Evolutionary conservation across 2,888 invertebrate species (phyloP).

Genomic region (Agriopis marginaria): DNA sequence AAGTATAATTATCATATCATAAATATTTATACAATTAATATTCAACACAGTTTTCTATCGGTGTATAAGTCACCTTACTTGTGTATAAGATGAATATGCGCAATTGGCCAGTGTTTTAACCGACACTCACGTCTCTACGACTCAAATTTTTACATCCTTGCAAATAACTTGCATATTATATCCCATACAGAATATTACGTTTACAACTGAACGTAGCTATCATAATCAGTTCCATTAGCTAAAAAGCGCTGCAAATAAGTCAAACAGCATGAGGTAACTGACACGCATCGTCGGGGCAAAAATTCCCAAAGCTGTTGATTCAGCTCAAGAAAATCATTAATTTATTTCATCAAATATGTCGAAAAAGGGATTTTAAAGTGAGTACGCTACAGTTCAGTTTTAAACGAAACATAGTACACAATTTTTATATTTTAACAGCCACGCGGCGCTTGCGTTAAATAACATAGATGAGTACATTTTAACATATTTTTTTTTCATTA

Average conservation of each 20-base stretch:
- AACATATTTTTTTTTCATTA: background rate
- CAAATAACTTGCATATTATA: background rate
- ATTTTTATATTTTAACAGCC: background rate
- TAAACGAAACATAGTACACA: background rate
- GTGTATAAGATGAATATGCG: conserved; percentile 5
- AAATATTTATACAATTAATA: conserved; percentile 51
- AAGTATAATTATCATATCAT: conserved; percentile 28
- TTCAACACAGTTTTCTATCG: conserved; percentile 43
- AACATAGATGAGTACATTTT: background rate
- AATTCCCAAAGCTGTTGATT: no score
- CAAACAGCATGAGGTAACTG: no score
- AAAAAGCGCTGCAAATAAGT: no score
- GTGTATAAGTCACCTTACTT: conserved; percentile 37
- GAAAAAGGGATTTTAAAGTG: background rate
- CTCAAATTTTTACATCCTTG: background rate
- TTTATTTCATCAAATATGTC: no score
- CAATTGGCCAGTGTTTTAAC: conserved; percentile 3
- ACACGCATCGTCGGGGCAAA: no score
- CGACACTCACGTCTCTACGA: background rate
- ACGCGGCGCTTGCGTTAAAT: background rate
- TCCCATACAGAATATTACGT: background rate
- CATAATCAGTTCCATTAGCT: no score
- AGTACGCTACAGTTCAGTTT: background rate
- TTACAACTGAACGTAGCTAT: background rate
- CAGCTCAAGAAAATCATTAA: no score